Percentiles rank a stretch among this genome's conserved stretches.
These are phyloP conservation scores for Ochropleura leucogaster DNA, from an alignment of 2,888 invertebrate genomes.

Conservation along the genomic window DNA sequence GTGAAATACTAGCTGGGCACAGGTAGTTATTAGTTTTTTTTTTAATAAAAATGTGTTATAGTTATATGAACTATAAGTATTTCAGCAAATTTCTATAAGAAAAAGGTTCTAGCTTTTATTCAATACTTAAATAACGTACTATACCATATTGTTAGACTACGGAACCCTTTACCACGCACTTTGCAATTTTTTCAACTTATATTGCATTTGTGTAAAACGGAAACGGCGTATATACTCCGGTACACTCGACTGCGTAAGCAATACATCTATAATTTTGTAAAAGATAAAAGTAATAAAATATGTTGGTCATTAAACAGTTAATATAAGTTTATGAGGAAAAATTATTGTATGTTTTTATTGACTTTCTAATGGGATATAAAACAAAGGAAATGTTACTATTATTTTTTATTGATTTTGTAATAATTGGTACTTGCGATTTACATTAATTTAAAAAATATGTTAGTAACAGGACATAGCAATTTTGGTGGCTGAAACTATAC, in stretches of 20 bases:
- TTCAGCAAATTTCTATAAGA: neutral
- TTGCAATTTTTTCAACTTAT: slow-evolving; percentile 18
- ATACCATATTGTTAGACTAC: neutral
- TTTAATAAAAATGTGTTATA: neutral
- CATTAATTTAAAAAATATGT: too few relatives aligned
- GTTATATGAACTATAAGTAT: neutral
- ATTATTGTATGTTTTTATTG: slow-evolving; percentile 5
- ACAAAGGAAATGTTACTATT: neutral
- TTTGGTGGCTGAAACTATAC: too few relatives aligned
- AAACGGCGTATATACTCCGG: slow-evolving; percentile 49
- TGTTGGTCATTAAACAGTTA: slow-evolving; percentile 17
- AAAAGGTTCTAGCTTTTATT: neutral
- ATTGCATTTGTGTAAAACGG: slow-evolving; percentile 35
- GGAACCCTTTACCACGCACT: slow-evolving; percentile 32
- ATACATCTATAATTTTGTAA: slow-evolving; percentile 47
- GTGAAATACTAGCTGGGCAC: too few relatives aligned
- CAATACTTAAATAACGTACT: neutral
- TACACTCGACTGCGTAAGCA: slow-evolving; percentile 52
- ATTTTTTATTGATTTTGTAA: neutral
- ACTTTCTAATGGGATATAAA: neutral
- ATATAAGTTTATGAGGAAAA: slow-evolving; percentile 8
- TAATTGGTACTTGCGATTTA: too few relatives aligned
- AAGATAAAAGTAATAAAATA: slow-evolving; percentile 30
- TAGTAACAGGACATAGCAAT: too few relatives aligned
- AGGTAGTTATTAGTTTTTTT: too few relatives aligned